Base-by-base conservation (phyloP, 2,113 vertebrate genomes). In the Urocitellus parryii region DNA sequence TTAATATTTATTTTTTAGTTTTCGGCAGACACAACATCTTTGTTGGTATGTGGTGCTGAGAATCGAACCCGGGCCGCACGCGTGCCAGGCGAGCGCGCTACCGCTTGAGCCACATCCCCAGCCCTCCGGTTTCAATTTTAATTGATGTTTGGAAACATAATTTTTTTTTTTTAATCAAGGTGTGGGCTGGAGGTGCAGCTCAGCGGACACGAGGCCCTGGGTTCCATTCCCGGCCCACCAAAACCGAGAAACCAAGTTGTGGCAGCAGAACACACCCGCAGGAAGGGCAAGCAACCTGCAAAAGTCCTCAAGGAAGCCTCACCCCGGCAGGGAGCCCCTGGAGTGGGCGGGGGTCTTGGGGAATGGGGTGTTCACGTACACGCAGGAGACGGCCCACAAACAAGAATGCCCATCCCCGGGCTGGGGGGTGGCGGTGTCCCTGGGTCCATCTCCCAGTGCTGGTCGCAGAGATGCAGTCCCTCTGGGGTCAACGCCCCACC, bases 121-220 rank as follows among this genome's bases (percentile, higher is more conserved):
- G n/a, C n/a, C n/a, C 90, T 80, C 85, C 77, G 68, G 94, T 91
- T 91, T 32, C 61, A 76, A 90, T 81, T 42, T 39, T 27, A 42
- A 70, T 37, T 27, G 1, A 48, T 80, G 45, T 89, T 78, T 91
- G 88, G 18, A 95, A 42, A 86, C 20, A 84, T 9, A 88, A 61
- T 91, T 96, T 79, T 13, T 68, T 56, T 39, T 20, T 58, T 24
- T 87, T 42, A 70, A 74, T 17, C 84, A 37, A 34, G 48, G 67
- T 16, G 6, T 25, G 22, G 34, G 29, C 34, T 9, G 13, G 83
- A 45, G 16, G 70, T 29, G n/a, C 37, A 20, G 67, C 67, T 70
- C 32, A 22, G 56, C 2, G 56, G 56, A 58, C 20, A 70, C 16
- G 16, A 56, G 3, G 45, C 84, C 22, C 48, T 25, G 39, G 20